phyloP scores from a whole-genome alignment of 2,113 vertebrate genomes.

The Hypocryptadius cinnamomeus region DNA sequence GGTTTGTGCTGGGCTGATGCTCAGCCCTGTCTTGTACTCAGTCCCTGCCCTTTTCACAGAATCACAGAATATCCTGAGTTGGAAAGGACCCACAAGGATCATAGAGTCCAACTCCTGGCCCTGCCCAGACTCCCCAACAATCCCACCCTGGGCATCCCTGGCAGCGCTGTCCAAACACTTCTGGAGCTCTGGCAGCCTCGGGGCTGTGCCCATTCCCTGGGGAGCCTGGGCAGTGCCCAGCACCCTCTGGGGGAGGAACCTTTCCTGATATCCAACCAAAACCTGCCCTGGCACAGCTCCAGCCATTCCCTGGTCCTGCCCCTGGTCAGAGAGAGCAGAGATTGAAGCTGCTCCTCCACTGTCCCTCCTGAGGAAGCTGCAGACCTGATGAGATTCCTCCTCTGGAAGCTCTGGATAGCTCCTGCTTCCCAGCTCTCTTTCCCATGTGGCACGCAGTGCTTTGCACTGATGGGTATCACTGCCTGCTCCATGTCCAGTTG shows the following conservation, averaged over 20 bases:
- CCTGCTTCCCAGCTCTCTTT: background rate
- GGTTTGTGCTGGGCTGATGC: background rate
- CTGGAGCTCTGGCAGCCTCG: background rate
- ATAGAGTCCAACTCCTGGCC: accelerated
- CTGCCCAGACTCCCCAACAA: background rate
- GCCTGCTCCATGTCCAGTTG: background rate
- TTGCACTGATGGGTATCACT: background rate
- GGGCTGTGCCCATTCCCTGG: background rate
- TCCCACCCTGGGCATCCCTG: background rate
- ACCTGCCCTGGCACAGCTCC: accelerated
- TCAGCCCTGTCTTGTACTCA: background rate
- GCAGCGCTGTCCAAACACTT: background rate
- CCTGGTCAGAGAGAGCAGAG: background rate
- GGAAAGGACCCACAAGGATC: background rate
- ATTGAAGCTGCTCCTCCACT: background rate
- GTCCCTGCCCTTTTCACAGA: background rate
- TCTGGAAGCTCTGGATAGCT: background rate
- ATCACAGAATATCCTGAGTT: background rate
- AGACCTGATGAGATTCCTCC: background rate
- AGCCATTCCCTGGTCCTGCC: accelerated
- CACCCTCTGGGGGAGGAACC: background rate
- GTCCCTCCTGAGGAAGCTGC: background rate
- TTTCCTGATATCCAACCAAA: accelerated
- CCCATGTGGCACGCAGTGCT: accelerated
- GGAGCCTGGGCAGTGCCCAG: background rate